phyloP scores from a whole-genome alignment of 2,888 invertebrate species.

The Trachelus iudaicus region DNA sequence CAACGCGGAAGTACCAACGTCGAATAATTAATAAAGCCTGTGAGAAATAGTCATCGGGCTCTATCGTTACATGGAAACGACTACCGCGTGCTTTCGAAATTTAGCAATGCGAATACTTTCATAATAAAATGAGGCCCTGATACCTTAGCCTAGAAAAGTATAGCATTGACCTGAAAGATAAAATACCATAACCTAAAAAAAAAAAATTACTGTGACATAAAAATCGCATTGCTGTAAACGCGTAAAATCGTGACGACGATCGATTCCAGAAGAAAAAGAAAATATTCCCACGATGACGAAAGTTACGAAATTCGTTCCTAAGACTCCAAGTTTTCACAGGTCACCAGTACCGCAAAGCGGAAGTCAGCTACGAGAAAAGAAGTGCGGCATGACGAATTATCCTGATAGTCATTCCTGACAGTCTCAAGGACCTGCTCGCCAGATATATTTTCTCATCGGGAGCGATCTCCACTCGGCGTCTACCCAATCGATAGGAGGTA shows the following conservation, averaged over 20 bases:
- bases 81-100: not conserved
- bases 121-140: no score
- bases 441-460: not conserved
- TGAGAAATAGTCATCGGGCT: not conserved
- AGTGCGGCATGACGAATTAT: not conserved
- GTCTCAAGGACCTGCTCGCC: not conserved
- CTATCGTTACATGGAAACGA: not conserved
- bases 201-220: not conserved
- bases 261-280: not conserved
- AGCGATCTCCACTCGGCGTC: not conserved
- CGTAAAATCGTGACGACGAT: not conserved
- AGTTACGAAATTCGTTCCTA: not conserved
- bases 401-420: not conserved
- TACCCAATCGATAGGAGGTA: not conserved
- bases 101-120: not conserved
- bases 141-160: not conserved
- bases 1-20: not conserved
- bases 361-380: not conserved
- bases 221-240: not conserved
- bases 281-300: not conserved
- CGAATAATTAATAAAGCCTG: not conserved
- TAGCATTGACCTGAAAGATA: not conserved
- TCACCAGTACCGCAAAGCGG: not conserved
- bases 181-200: no score
- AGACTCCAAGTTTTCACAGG: not conserved